A percentile compares a stretch with the other conserved stretches of the same genome.
Evolutionary conservation across 1,140 invertebrate genomes (phyloP).

Genomic region (Rhyacophila brunnea): DNA sequence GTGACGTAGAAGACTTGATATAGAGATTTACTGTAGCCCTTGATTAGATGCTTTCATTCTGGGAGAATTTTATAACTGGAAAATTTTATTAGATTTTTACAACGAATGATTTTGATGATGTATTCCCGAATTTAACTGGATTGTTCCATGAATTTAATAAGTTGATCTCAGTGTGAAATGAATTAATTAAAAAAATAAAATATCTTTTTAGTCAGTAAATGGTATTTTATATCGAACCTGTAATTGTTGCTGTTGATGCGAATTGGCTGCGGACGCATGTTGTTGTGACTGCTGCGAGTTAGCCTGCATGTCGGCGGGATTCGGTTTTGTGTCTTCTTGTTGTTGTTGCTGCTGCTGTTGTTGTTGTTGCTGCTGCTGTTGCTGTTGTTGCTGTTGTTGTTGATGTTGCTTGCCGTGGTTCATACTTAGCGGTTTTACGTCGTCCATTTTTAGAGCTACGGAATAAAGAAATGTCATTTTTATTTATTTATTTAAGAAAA

Average conservation of each 20-base stretch:
- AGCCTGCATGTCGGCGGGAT: slow-evolving; percentile 48
- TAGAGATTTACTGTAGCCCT: too few species aligned
- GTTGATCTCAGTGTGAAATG: too few species aligned
- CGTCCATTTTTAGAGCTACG: slow-evolving; percentile 51
- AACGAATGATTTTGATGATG: too few species aligned
- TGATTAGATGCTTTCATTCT: too few species aligned
- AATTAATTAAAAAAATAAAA: too few species aligned
- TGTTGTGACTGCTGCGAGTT: slow-evolving; percentile 38
- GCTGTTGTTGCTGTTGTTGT: slow-evolving; percentile 50
- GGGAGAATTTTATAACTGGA: too few species aligned
- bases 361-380: slow-evolving; percentile 48
- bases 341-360: slow-evolving; percentile 44
- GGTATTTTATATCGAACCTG: slow-evolving; percentile 52
- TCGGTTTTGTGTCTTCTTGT: slow-evolving; percentile 55
- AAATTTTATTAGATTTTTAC: too few species aligned
- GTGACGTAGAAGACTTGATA: too few species aligned
- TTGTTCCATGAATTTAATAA: background rate
- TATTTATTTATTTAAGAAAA: too few species aligned
- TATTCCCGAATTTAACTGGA: too few species aligned
- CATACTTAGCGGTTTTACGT: slow-evolving; percentile 47
- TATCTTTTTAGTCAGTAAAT: too few species aligned
- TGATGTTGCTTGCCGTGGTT: slow-evolving; percentile 32
- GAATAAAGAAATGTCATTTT: too few species aligned
- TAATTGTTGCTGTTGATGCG: slow-evolving; percentile 44
- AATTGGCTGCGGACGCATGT: slow-evolving; percentile 28